Evolutionary conservation across 64 coral and sea anemone genomes (phyloP).

Genomic region (Porites australiensis): DNA sequence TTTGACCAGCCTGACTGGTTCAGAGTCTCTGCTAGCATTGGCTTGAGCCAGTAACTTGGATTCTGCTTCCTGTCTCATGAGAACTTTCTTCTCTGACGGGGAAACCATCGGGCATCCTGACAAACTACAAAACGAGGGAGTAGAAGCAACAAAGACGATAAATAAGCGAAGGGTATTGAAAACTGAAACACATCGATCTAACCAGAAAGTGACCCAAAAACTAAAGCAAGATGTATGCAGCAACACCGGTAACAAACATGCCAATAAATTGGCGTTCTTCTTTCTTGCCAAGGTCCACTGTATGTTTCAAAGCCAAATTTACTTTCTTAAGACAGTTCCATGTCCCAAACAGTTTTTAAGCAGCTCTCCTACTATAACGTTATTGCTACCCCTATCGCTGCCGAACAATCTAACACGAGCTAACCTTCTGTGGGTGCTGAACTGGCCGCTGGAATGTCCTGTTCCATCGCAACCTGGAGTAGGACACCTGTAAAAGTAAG

Average conservation of each 20-base stretch:
- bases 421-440: constrained; percentile 91
- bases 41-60: constrained; percentile 87
- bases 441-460: constrained; percentile 92
- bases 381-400: no score
- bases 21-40: constrained; percentile 4
- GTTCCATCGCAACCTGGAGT: constrained; percentile 91
- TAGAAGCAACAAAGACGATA: no score
- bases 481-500: constrained; percentile 58
- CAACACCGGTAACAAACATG: no score
- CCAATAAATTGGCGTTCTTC: no score
- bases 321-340: no score
- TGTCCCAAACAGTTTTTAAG: no score
- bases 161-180: no score
- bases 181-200: not conserved
- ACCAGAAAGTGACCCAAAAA: not conserved
- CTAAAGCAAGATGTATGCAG: no score
- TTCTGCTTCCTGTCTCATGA: constrained; percentile 93
- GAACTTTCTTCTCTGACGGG: constrained; percentile 86
- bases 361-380: no score
- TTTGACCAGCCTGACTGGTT: constrained; percentile 69
- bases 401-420: not conserved
- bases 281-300: no score
- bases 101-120: constrained; percentile 90
- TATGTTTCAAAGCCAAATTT: no score
- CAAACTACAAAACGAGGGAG: constrained; percentile 49